A percentile compares a stretch with the other conserved stretches of the same genome.
phyloP scores from a whole-genome alignment of 2,113 vertebrate species.

The Hippopotamus amphibius region DNA sequence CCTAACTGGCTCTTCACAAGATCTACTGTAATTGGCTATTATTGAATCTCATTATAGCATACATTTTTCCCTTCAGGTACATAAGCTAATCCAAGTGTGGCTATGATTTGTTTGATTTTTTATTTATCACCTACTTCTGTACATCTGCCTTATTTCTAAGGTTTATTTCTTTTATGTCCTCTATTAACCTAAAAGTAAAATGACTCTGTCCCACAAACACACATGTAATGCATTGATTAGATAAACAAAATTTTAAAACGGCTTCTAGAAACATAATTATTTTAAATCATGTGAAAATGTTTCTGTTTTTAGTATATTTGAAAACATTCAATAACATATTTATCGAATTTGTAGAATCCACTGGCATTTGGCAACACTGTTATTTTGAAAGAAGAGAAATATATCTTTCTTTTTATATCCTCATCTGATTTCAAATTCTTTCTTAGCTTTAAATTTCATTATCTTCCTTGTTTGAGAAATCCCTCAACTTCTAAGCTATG shows the following conservation, averaged over 20 bases:
- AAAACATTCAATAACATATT: not conserved
- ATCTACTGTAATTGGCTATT: not conserved
- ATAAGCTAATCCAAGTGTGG: slow-evolving; percentile 48
- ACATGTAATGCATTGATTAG: not conserved
- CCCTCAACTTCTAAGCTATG: not conserved
- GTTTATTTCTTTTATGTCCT: slow-evolving; percentile 3
- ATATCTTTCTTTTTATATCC: not conserved
- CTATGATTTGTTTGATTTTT: slow-evolving; percentile 62
- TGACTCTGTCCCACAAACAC: not conserved
- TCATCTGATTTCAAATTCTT: not conserved
- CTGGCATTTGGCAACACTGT: not conserved
- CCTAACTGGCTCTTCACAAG: slow-evolving; percentile 10
- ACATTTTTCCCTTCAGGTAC: slow-evolving; percentile 52
- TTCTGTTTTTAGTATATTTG: not conserved
- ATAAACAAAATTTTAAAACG: not conserved
- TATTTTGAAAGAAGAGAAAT: not conserved
- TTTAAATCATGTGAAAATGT: not conserved
- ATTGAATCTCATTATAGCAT: slow-evolving; percentile 58
- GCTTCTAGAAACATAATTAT: not conserved
- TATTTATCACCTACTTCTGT: slow-evolving; percentile 31
- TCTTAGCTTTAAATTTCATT: not conserved
- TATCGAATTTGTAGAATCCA: not conserved
- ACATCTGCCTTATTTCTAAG: slow-evolving; percentile 33
- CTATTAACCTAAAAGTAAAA: not conserved
- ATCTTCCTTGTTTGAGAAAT: not conserved